A percentile compares a stretch with the other conserved stretches of the same genome.
Conservation (phyloP, 1,140 invertebrate genomes). For the Drosophila baimaii region DNA sequence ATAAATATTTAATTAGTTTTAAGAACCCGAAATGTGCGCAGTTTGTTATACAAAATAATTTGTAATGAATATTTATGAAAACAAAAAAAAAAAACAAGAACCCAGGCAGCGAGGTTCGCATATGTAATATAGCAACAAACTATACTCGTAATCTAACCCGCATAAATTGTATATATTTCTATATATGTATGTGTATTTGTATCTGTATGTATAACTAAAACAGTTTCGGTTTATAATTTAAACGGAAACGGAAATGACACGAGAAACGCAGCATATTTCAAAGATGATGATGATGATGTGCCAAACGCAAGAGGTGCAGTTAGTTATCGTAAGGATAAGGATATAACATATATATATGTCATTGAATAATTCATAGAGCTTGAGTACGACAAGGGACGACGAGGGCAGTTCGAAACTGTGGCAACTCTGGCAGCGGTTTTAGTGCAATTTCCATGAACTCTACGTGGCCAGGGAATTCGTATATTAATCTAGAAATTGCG, state of each 20-base stretch:
- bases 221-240: slow-evolving; percentile 43
- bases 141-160: slow-evolving; percentile 38
- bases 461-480: background rate
- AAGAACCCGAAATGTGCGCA: slow-evolving; percentile 54
- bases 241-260: slow-evolving; percentile 31
- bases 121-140: slow-evolving; percentile 69
- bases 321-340: slow-evolving; percentile 45
- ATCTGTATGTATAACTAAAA: slow-evolving; percentile 24
- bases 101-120: slow-evolving; percentile 21
- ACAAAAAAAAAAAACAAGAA: slow-evolving; percentile 25
- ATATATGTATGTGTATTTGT: slow-evolving; percentile 26
- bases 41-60: slow-evolving; percentile 78
- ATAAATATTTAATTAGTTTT: slow-evolving; percentile 81
- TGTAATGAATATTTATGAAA: slow-evolving; percentile 79
- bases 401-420: slow-evolving; percentile 74
- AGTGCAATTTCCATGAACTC: slow-evolving; percentile 38
- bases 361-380: slow-evolving; percentile 55
- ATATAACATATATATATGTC: slow-evolving; percentile 16
- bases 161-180: slow-evolving; percentile 54
- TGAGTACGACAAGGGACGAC: slow-evolving; percentile 11
- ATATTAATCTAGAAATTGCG: slow-evolving; percentile 32
- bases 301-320: slow-evolving; percentile 55
- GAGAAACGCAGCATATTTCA: slow-evolving; percentile 53
- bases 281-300: slow-evolving; percentile 39
- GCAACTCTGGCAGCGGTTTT: slow-evolving; percentile 42